Conservation (phyloP, 2,888 invertebrate genomes). For the Pyrrhosoma nymphula region DNA sequence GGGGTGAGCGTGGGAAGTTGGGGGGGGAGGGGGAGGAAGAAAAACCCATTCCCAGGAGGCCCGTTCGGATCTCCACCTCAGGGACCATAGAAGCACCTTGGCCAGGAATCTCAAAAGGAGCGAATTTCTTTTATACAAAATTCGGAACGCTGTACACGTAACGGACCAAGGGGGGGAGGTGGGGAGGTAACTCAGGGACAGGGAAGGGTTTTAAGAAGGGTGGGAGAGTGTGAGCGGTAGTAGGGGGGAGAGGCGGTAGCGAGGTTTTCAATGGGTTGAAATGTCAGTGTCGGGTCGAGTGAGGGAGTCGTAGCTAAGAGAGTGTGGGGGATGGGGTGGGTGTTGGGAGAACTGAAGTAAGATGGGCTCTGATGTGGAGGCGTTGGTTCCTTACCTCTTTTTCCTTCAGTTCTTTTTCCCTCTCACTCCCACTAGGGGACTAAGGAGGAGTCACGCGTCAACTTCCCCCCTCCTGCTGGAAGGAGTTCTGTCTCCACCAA, state of each 20-base stretch:
- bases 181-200: not conserved
- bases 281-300: slow-evolving; percentile 50
- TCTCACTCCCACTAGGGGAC: not conserved
- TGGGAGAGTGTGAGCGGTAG: not conserved
- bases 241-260: not conserved
- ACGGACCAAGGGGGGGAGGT: not conserved
- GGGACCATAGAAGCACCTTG: slow-evolving; percentile 41
- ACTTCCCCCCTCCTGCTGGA: not conserved
- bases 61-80: slow-evolving; percentile 18
- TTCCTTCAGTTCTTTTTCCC: not conserved
- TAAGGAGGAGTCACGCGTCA: not conserved
- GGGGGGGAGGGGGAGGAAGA: not conserved
- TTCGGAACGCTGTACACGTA: slow-evolving; percentile 41
- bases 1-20: not conserved
- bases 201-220: not conserved
- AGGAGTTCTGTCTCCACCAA: not conserved
- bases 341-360: not conserved
- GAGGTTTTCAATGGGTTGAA: slow-evolving; percentile 52
- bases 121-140: slow-evolving; percentile 38
- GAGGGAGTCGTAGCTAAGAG: slow-evolving; percentile 3
- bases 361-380: not conserved
- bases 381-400: not conserved
- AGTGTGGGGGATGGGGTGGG: not conserved
- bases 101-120: slow-evolving; percentile 46
- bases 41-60: slow-evolving; percentile 10